A percentile compares a stretch with the other conserved stretches of the same genome.
Conservation (phyloP, 92 coral and sea anemone genomes). For the Metridium senile region DNA sequence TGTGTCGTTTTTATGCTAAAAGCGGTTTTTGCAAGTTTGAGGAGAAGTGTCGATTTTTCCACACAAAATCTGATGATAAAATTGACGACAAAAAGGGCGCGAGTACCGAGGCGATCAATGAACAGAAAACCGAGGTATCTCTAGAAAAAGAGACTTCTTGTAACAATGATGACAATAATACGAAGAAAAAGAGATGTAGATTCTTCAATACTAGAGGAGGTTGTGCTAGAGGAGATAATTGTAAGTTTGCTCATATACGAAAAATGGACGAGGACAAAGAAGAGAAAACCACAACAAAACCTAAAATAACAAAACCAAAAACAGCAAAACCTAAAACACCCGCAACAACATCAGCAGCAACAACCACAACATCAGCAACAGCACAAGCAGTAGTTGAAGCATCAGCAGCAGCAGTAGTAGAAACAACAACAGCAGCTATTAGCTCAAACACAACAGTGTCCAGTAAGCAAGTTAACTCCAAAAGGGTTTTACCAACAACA, state of each 20-base stretch:
- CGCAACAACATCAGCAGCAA: background rate
- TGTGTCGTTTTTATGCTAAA: slow-evolving; percentile 69
- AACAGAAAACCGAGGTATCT: background rate
- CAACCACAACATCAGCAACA: background rate
- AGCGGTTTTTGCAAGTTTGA: slow-evolving; percentile 69
- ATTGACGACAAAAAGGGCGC: too few species aligned
- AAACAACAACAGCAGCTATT: background rate
- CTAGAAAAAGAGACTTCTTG: background rate
- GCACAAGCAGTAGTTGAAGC: background rate
- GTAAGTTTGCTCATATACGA: slow-evolving; percentile 25
- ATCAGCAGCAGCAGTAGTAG: too few species aligned
- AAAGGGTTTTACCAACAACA: slow-evolving; percentile 24
- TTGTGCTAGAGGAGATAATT: slow-evolving; percentile 49
- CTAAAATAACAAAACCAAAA: background rate
- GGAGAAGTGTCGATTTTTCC: slow-evolving; percentile 70
- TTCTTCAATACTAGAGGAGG: slow-evolving; percentile 58
- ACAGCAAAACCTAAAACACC: background rate
- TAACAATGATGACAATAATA: background rate
- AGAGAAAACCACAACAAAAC: background rate
- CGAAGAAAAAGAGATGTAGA: slow-evolving; percentile 41
- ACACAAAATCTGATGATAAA: slow-evolving; percentile 8
- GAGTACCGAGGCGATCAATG: background rate
- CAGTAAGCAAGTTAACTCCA: background rate
- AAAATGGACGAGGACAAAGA: background rate
- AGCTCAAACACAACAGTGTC: background rate